Evolutionary conservation across 2,797 vertebrate species (phyloP), one percentile per base, ranked within the genome.

Genomic region (Melanotaenia nigrans): DNA sequence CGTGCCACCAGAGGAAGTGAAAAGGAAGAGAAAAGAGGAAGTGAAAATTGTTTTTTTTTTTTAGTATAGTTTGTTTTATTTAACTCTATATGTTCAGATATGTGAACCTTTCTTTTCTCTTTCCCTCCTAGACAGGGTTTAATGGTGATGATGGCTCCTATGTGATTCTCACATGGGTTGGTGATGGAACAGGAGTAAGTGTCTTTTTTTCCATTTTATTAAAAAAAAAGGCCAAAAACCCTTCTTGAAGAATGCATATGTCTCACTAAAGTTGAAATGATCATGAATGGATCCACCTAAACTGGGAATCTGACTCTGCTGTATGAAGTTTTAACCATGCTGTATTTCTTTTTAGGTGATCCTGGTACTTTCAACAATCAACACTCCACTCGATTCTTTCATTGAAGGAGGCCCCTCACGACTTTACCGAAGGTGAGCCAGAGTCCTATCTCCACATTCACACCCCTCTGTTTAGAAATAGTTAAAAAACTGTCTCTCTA

Each of bases 81-180:
- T 1, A 20, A 33, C 20, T 20, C 22, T 38, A 78, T 51, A 13
- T 5, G n/a, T 12, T 51, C 14, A 58, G 2, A n/a, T 25, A 5
- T 68, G 51, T 80, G 60, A 68, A 61, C 38, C 49, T 60, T 9
- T 75, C 3, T 71, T 60, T 25, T 49, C 8, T 40, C 56, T 81
- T n/a, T 78, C 28, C 36, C 54, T 72, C 70, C 9, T 56, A 96
- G 95, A 94, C 94, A 20, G 92, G 92, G 2, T 96, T 96, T 79
- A 93, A 94, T 60, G 95, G 93, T 25, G 95, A 95, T 64, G 93
- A 95, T 20, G 95, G 94, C 60, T 94, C 94, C 66, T 89, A 93
- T 71, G 94, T 95, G 54, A 94, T 92, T n/a, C 91, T 96, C 69
- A 94, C 95, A 3, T 95, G 95, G 95, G 94, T 95, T 56, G 95